Evolutionary conservation across 2,888 invertebrate species (phyloP).

Genomic region (Drosophila austrosaltans): DNA sequence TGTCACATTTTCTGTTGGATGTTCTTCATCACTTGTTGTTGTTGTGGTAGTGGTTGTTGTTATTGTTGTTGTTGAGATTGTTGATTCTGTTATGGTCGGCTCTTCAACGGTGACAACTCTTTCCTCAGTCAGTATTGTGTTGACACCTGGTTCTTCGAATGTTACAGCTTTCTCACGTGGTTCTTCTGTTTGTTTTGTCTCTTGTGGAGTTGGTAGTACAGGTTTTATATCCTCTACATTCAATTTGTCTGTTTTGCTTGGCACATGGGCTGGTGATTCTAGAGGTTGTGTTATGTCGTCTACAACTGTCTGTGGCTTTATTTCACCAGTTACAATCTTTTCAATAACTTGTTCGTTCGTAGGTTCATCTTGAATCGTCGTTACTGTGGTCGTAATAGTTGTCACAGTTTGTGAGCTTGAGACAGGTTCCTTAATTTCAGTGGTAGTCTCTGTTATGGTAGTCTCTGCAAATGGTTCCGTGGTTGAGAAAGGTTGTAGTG

Average conservation of each 20-base stretch:
- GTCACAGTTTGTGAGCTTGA: constrained; percentile 45
- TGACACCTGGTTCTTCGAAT: not conserved
- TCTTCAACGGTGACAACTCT: constrained; percentile 50
- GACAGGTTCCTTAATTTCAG: constrained; percentile 50
- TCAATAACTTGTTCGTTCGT: constrained; percentile 5
- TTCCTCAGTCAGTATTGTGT: constrained; percentile 37
- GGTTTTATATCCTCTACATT: constrained; percentile 7
- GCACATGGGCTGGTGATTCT: not conserved
- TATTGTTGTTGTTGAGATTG: constrained; percentile 48
- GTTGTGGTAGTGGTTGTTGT: constrained; percentile 58
- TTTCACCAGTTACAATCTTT: constrained; percentile 7
- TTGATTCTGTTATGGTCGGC: constrained; percentile 49
- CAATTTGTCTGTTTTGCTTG: constrained; percentile 21
- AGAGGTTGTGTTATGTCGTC: constrained; percentile 5
- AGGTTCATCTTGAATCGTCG: constrained; percentile 46
- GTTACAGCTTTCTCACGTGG: not conserved
- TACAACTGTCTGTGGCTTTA: constrained; percentile 27
- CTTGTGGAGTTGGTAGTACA: constrained; percentile 31
- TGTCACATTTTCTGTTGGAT: constrained; percentile 36
- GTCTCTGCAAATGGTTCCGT: constrained; percentile 25
- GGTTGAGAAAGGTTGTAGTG: constrained; percentile 58
- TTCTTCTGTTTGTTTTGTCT: constrained; percentile 23
- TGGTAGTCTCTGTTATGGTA: constrained; percentile 36
- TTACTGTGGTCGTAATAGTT: constrained; percentile 61
- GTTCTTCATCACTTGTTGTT: constrained; percentile 34